Evolutionary conservation across 2,888 invertebrate species (phyloP), one percentile per base, ranked within the genome.

Genomic region (Pollenia labialis): DNA sequence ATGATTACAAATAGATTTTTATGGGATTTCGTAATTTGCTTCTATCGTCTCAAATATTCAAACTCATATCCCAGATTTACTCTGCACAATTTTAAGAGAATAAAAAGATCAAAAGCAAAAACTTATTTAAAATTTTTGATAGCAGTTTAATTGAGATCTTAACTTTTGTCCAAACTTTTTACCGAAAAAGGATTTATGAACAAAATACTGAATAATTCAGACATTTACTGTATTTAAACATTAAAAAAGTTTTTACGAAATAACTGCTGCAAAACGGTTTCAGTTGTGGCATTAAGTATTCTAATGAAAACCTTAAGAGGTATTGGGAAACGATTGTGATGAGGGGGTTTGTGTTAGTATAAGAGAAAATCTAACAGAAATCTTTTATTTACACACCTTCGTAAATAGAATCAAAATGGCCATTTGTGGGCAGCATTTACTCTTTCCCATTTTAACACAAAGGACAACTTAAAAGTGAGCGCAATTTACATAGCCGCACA

Each of bases 121-220:
- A 11, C 32, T n/a, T 14, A 66, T 79, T 58, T 77, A 76, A 74
- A 72, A 42, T 62, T 81, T 85, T 64, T 77, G 77, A 85, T 79
- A 81, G 60, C 66, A 77, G 62, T 74, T 81, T 74, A 77, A 85
- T 11, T 46, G 32, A 58, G 50, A 66, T 85, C 23, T 68, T 60
- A 60, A 60, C 50, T 56, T 52, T 77, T 56, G 18, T 4, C 11
- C 48, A 11, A 54, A 76, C n/a, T 66, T 40, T 58, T 66, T 40
- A 54, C 44, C n/a, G 40, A 3, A 18, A 85, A 76, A 52, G 72
- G 66, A 76, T 48, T 48, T 69, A 68, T 10, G 11, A 71, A 52
- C 54, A 71, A 72, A 77, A 46, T 11, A 23, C 7, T 44, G 0
- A 60, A 71, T 40, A 44, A 44, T 40, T 14, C 23, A n/a, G 7